Percentiles rank a stretch among this genome's conserved stretches.
These are phyloP conservation scores for Metopolophium dirhodum DNA, from an alignment of 1,140 invertebrate genomes.

Conservation along the genomic window DNA sequence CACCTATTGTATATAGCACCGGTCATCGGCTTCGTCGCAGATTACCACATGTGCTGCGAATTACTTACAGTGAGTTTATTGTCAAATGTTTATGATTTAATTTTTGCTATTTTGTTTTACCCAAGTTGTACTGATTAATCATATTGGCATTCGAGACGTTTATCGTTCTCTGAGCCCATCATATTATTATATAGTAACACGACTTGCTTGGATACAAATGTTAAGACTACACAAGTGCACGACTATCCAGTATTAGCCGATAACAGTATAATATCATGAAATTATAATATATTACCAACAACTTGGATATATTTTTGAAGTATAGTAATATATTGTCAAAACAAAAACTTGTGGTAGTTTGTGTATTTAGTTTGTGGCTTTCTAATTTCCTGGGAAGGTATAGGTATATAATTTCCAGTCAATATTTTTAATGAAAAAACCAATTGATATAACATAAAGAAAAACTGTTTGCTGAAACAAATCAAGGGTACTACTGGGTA, in stretches of 20 bases:
- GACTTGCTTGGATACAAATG: no score
- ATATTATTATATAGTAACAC: not conserved
- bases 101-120: not conserved
- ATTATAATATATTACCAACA: no score
- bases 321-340: not conserved
- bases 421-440: not conserved
- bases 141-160: not conserved
- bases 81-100: no score
- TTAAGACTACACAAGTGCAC: no score
- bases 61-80: constrained; percentile 13
- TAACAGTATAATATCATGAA: no score
- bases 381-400: not conserved
- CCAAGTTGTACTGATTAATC: no score
- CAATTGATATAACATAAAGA: not conserved
- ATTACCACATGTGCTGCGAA: not conserved
- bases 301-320: not conserved
- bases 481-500: not conserved
- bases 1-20: not conserved
- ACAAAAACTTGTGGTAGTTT: not conserved
- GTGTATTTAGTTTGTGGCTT: not conserved
- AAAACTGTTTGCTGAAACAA: not conserved
- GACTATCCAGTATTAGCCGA: no score
- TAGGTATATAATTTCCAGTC: not conserved
- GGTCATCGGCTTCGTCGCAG: not conserved
- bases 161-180: not conserved